Evolutionary conservation across 2,888 invertebrate genomes (phyloP).

Genomic region (Abrostola triplasia): DNA sequence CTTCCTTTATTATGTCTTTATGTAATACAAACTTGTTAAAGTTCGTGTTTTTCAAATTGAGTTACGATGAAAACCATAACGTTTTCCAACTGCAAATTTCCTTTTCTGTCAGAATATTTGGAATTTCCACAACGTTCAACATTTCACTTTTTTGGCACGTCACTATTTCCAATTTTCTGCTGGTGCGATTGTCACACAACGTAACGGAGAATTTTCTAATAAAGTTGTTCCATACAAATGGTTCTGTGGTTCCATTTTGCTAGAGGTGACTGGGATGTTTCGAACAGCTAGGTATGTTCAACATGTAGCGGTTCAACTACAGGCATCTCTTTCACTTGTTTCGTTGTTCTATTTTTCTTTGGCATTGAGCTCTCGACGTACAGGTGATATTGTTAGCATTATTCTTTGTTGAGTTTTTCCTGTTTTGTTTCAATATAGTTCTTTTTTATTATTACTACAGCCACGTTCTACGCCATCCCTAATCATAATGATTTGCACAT

Average conservation of each 20-base stretch:
- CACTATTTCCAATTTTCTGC: slow-evolving; percentile 67
- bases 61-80: not conserved
- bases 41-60: not conserved
- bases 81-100: not conserved
- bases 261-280: slow-evolving; percentile 34
- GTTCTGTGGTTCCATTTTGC: slow-evolving; percentile 47
- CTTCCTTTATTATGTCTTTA: no score
- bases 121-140: slow-evolving; percentile 21
- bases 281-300: slow-evolving; percentile 27
- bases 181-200: slow-evolving; percentile 54
- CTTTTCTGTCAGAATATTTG: slow-evolving; percentile 14
- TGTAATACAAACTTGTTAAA: no score
- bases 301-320: slow-evolving; percentile 28
- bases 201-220: slow-evolving; percentile 56
- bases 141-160: slow-evolving; percentile 58
- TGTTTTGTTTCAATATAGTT: slow-evolving; percentile 2
- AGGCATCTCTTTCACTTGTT: slow-evolving; percentile 30
- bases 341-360: slow-evolving; percentile 25
- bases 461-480: not conserved
- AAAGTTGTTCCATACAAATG: slow-evolving; percentile 58
- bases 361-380: not conserved
- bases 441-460: not conserved
- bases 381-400: slow-evolving; percentile 16
- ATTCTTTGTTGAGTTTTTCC: slow-evolving; percentile 11
- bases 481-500: slow-evolving; percentile 7